Evolutionary conservation across 2,113 vertebrate species (phyloP), one percentile per base, ranked within the genome.

Genomic region (Apus apus): DNA sequence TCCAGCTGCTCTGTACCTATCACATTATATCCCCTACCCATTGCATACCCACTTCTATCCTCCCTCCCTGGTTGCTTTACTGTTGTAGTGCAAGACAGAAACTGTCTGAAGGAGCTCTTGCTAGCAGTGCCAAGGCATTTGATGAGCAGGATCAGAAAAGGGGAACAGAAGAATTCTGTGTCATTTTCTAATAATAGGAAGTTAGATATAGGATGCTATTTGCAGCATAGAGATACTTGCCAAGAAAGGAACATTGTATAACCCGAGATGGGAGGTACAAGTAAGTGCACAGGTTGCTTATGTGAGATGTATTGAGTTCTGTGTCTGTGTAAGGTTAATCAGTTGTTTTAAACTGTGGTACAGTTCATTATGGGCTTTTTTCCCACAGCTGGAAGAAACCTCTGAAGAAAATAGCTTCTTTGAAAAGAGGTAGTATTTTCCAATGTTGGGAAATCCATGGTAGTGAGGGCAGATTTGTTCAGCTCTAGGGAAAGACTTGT

Each of bases 321-420:
- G 25, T 48, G 10, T 75, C 67, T 75, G 29, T 60, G 20, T 61
- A 75, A 74, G 46, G 20, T 67, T 75, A 19, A 13, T 78, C 13
- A 7, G 18, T 75, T 75, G 5, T 61, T 85, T 87, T 61, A 14
- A 73, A 30, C 78, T 68, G 36, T 40, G 25, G 9, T 14, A 0
- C 57, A 82, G 23, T 78, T 75, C 53, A 30, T 34, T 60, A 5
- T 53, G 30, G 38, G 64, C 64, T 89, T 96, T 89, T 96, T 81
- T 78, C 76, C 40, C 54, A 50, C 26, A 79, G 17, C 48, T 87
- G 30, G 19, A 87, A 94, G 19, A 82, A 75, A 78, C 25, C 26
- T 56, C 30, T 9, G 30, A 68, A 76, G 26, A 57, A 83, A 73
- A 86, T 45, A n/a, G 22, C 87, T 74, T 77, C 25, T 74, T 86